Evolutionary conservation across 2,888 invertebrate genomes (phyloP).

Genomic region (Nebria salina): DNA sequence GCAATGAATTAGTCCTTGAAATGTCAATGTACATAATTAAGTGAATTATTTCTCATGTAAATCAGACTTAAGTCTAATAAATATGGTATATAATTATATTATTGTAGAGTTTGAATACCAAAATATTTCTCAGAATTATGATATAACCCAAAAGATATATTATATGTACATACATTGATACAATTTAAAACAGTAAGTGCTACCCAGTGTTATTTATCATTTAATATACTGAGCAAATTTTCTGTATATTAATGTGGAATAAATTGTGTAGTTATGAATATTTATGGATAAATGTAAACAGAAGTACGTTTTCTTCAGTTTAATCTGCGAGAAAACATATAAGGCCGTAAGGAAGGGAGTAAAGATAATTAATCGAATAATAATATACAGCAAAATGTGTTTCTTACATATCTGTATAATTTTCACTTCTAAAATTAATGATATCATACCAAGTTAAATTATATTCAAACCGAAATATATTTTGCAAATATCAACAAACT

Average conservation of each 20-base stretch:
- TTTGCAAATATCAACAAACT: too few relatives aligned
- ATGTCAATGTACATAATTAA: too few relatives aligned
- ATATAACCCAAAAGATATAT: too few relatives aligned
- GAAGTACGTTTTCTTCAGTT: slow-evolving; percentile 7
- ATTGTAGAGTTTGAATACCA: too few relatives aligned
- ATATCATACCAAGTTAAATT: too few relatives aligned
- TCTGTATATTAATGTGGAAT: slow-evolving; percentile 21
- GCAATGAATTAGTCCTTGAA: too few relatives aligned
- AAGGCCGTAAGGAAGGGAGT: background rate
- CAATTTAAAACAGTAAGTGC: background rate
- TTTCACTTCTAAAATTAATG: background rate
- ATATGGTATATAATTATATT: too few relatives aligned
- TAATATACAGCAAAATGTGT: background rate
- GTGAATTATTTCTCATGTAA: too few relatives aligned
- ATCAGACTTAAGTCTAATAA: too few relatives aligned
- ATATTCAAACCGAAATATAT: too few relatives aligned
- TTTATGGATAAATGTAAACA: slow-evolving; percentile 20
- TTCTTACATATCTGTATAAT: background rate
- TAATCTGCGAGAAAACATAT: background rate
- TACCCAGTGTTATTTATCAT: slow-evolving; percentile 5
- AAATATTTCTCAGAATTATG: too few relatives aligned
- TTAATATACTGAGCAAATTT: slow-evolving; percentile 9
- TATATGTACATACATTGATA: background rate
- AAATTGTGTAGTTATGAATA: slow-evolving; percentile 13
- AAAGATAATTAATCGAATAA: slow-evolving; percentile 11